Evolutionary conservation across 2,888 invertebrate genomes (phyloP).

Genomic region (Hoplodrina blanda): DNA sequence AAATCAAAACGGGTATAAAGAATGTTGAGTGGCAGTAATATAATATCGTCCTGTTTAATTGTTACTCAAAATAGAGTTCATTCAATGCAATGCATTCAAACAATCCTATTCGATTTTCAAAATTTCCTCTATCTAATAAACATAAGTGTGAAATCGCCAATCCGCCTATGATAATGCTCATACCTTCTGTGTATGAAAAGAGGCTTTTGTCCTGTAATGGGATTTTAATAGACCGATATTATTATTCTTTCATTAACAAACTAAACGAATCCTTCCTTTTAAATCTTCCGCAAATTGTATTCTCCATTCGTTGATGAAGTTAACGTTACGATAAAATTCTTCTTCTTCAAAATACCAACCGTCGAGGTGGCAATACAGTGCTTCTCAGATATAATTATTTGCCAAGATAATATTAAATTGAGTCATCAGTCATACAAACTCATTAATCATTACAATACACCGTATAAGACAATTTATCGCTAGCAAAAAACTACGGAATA

Average conservation of each 20-base stretch:
- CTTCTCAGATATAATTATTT: not conserved
- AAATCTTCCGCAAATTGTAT: not conserved
- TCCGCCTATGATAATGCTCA: not conserved
- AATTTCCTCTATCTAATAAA: no score
- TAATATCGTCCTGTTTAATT: not conserved
- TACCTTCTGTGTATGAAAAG: not conserved
- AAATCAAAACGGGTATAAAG: not conserved
- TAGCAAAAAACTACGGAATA: conserved; percentile 37
- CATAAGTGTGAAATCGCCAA: not conserved
- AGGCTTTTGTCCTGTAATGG: not conserved
- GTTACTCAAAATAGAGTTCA: not conserved
- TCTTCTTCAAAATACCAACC: not conserved
- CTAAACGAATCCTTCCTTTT: not conserved
- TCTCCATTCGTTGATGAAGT: not conserved
- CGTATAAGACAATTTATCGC: conserved; percentile 1
- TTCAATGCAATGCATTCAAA: not conserved
- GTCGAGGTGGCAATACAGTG: no score
- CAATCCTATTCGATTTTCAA: no score
- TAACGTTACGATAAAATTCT: not conserved
- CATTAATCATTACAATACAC: conserved; percentile 31
- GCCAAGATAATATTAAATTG: conserved; percentile 8
- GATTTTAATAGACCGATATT: no score
- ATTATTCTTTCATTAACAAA: not conserved
- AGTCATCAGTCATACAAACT: conserved; percentile 7
- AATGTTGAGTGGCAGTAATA: not conserved